Conservation (phyloP, 2,113 vertebrate genomes). For the Cavia porcellus region DNA sequence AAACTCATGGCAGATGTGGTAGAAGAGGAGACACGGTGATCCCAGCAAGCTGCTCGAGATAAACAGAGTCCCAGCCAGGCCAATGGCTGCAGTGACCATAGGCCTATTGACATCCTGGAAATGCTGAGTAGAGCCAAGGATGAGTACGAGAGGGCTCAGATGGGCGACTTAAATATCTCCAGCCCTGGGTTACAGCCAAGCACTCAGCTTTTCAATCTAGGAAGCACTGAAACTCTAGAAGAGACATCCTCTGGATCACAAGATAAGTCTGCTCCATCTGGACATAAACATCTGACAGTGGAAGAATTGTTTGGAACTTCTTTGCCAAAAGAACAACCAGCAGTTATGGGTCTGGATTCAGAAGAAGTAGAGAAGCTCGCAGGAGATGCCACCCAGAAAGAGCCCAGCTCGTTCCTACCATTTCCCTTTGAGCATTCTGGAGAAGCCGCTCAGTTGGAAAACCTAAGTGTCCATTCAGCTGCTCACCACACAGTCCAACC, state of each 20-base stretch:
- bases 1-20: constrained; percentile 99
- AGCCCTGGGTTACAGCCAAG: constrained; percentile 86
- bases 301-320: constrained; percentile 98
- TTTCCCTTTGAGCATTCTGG: constrained; percentile 90
- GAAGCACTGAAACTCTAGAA: constrained; percentile 86
- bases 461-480: constrained; percentile 80
- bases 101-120: constrained; percentile 95
- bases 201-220: constrained; percentile 83
- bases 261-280: constrained; percentile 91
- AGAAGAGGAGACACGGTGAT: constrained; percentile 93
- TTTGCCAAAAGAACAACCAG: constrained; percentile 93
- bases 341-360: constrained; percentile 82
- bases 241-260: constrained; percentile 80
- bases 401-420: constrained; percentile 87
- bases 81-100: constrained; percentile 91
- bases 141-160: constrained; percentile 95
- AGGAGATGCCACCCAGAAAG: constrained; percentile 86
- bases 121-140: constrained; percentile 99
- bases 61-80: constrained; percentile 88
- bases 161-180: constrained; percentile 85
- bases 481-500: constrained; percentile 82
- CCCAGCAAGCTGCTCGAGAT: constrained; percentile 90
- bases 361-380: constrained; percentile 87
- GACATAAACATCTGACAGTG: constrained; percentile 97
- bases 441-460: constrained; percentile 87